Percentiles rank a stretch among this genome's conserved stretches.
Evolutionary conservation across 2,113 vertebrate genomes (phyloP).

Genomic region (Corydoras sp.): DNA sequence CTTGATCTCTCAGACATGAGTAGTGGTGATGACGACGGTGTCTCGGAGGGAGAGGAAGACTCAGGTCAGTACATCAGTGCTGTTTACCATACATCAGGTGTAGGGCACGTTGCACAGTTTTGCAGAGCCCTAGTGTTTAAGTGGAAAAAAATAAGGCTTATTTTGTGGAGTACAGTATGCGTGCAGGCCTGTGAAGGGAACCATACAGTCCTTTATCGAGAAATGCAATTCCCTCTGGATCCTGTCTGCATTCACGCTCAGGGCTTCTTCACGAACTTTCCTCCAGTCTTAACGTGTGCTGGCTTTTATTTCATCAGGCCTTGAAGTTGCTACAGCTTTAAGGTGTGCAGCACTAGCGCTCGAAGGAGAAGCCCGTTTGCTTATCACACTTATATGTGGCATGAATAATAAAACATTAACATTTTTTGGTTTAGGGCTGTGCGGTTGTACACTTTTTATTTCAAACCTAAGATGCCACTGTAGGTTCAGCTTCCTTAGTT

Average conservation of each 20-base stretch:
- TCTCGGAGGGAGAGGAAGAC: constrained; percentile 32
- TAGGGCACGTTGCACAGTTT: neutral
- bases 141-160: neutral
- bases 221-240: constrained; percentile 15
- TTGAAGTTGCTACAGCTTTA: no score
- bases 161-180: constrained; percentile 6
- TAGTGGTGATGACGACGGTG: constrained; percentile 29
- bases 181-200: neutral
- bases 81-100: neutral
- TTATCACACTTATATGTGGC: no score
- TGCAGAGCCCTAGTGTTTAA: neutral
- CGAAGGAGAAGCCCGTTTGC: no score
- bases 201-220: neutral
- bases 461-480: no score
- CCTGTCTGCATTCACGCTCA: constrained; percentile 1
- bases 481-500: no score
- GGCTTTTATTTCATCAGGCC: no score
- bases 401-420: no score
- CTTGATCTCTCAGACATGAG: constrained; percentile 58
- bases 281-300: constrained; percentile 3
- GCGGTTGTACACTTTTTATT: no score
- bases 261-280: constrained; percentile 16
- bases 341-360: no score
- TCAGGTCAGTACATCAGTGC: constrained; percentile 53
- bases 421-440: no score